Base-by-base conservation (phyloP, 2,888 invertebrate species). In the Dexiosoma caninum region DNA sequence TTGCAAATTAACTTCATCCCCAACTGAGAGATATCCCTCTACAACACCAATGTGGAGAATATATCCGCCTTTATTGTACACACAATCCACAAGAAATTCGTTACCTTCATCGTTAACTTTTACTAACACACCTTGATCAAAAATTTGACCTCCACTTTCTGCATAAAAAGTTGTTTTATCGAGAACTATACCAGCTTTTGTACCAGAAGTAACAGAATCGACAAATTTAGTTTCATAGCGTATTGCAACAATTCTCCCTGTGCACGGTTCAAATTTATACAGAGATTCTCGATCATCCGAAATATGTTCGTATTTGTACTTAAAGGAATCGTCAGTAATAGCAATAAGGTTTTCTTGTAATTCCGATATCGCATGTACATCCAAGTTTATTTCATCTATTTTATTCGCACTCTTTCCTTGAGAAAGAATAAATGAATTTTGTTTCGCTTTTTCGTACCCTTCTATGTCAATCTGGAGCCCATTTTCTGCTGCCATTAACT, bases 71-170 rank as follows among this genome's bases (percentile, higher is more conserved):
- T 97, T 95, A 5, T 98, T 95, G 92, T 97, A 97, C 1, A 97
- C 97, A 88, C 97, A 97, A 89, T 95, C 96, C 0, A 99, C 96
- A 14, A 95, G 93, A 89, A 99, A 95, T 91, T 98, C 98, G 10
- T 95, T 95, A 89, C 93, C 95, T 87, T 97, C 97, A 89, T 97
- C 96, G 92, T 85, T 93, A 6, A 92, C 89, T 91, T 97, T 97
- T 0, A 94, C 94, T 89, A 98, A 92, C 85, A 95, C 97, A 21
- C 99, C 99, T 87, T 96, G 96, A 89, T 99, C 99, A 89, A 94
- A 98, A 86, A 97, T 98, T 91, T 99, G 99, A 12, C 99, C 99
- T 81, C 99, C 99, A 91, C 98, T 97, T 91, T 99, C 99, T 0
- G 99, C 98, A 91, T 99, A 99, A 91, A 99, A 99, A 89, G 93